Conservation (phyloP, 2,888 invertebrate genomes). For the Lithodes maja region DNA sequence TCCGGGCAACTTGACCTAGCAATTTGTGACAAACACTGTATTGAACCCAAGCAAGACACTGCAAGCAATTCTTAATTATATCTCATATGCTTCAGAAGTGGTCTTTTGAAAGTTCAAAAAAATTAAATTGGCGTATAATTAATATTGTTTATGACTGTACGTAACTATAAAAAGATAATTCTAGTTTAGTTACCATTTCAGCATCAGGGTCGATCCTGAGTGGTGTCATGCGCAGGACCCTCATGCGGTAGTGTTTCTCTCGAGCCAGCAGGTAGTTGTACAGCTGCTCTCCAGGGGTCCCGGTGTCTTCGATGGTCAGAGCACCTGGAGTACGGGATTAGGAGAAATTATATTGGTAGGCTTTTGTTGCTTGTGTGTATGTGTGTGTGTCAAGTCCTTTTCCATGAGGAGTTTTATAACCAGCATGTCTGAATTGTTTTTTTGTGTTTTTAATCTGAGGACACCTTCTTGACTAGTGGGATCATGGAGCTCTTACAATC, state of each 20-base stretch:
- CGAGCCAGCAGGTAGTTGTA: conserved; percentile 83
- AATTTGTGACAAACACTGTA: too few species aligned
- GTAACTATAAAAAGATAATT: not conserved
- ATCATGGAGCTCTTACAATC: too few species aligned
- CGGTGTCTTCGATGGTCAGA: conserved; percentile 76
- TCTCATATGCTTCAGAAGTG: not conserved
- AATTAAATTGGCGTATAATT: not conserved
- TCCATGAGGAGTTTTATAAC: too few species aligned
- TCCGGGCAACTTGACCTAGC: too few species aligned
- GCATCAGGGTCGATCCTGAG: conserved; percentile 72
- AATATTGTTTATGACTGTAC: not conserved
- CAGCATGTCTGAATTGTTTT: too few species aligned
- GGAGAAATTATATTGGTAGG: too few species aligned
- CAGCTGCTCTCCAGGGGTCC: conserved; percentile 80
- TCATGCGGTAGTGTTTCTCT: conserved; percentile 82
- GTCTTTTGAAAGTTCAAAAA: not conserved
- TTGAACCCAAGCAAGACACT: too few species aligned
- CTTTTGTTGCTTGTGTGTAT: too few species aligned
- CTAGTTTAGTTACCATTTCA: conserved; percentile 68
- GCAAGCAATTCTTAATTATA: not conserved
- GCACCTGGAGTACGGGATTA: conserved; percentile 18
- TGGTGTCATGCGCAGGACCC: conserved; percentile 80
- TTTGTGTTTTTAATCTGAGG: too few species aligned
- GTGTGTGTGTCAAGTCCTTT: too few species aligned
- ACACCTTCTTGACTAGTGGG: too few species aligned